Conservation (phyloP, 1,140 invertebrate genomes). For the Heliconius congener region DNA sequence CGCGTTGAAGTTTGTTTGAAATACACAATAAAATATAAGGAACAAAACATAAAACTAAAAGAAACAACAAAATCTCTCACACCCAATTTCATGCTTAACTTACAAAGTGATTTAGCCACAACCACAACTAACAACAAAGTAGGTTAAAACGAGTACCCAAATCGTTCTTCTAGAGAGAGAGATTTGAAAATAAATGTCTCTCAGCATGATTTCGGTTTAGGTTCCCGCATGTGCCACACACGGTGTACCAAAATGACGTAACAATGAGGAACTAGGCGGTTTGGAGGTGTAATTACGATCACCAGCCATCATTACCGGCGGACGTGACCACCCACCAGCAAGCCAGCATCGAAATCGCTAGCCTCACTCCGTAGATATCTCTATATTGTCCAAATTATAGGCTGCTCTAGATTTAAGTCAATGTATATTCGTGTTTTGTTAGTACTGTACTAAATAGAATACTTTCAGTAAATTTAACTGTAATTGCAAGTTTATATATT, state of each 20-base stretch:
- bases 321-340: slow-evolving; percentile 57
- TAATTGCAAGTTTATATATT: too few relatives aligned
- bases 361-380: slow-evolving; percentile 15
- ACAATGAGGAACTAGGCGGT: slow-evolving; percentile 65
- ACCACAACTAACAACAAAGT: not conserved
- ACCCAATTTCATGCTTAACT: not conserved
- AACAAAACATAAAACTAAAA: not conserved
- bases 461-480: too few relatives aligned
- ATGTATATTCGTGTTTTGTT: not conserved
- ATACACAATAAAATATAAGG: too few relatives aligned
- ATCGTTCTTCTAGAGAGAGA: slow-evolving; percentile 4
- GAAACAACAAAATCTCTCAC: not conserved
- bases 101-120: not conserved
- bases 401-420: not conserved
- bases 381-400: slow-evolving; percentile 15
- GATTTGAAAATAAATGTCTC: slow-evolving; percentile 34
- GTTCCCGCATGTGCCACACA: slow-evolving; percentile 51
- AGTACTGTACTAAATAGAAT: not conserved
- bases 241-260: slow-evolving; percentile 52
- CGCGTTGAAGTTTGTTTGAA: too few relatives aligned
- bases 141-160: not conserved
- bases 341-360: slow-evolving; percentile 24
- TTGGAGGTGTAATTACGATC: slow-evolving; percentile 67
- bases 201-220: slow-evolving; percentile 31
- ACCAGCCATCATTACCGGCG: slow-evolving; percentile 59